Base-by-base conservation (phyloP, 2,113 vertebrate species). In the Coptodon rendalli region DNA sequence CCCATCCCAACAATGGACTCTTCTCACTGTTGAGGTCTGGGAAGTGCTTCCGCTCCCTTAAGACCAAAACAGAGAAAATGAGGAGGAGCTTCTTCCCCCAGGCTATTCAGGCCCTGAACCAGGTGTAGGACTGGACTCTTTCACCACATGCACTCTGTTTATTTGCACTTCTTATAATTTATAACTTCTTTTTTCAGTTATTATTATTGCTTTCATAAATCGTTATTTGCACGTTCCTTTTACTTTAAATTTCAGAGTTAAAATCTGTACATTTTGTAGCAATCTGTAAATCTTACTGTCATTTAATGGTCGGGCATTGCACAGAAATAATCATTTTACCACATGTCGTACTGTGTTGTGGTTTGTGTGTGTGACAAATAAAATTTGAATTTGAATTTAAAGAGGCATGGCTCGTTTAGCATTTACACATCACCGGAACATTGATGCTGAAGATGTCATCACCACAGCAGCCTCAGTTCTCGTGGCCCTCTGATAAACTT, bases 31-130 rank as follows among this genome's bases (percentile, higher is more conserved):
- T 52, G 4, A 50, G 7, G 45, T 50, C 16, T 50, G 48, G 48
- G 16, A 17, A 17, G 50, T 4, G 0, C 17, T 52, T 52, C 50
- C 0, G 2, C 17, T 52, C 17, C 48, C 50, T 19, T n/a, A 52
- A 52, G 8, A 0, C 8, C 17, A 52, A 52, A 52, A 52, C 50
- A 5, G 50, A 52, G 17, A 9, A 17, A 50, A 16, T 48, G 17
- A 52, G 17, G 50, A 52, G 50, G 50, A n/a, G 50, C 50, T 19
- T 52, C 17, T 19, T 52, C 8, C 17, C 8, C 50, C 50, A n/a
- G 19, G 50, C 9, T 19, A 9, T 52, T 52, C 8, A 0, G 50
- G 19, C 1, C 19, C 50, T n/a, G 50, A 53, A 10, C 9, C 19
- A 22, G 52, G 19, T 53, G 52, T 10, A 53, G 52, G 19, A 53